Evolutionary conservation across 2,113 vertebrate genomes (phyloP), one percentile per base, ranked within the genome.

Genomic region (Rhinichthys klamathensis): DNA sequence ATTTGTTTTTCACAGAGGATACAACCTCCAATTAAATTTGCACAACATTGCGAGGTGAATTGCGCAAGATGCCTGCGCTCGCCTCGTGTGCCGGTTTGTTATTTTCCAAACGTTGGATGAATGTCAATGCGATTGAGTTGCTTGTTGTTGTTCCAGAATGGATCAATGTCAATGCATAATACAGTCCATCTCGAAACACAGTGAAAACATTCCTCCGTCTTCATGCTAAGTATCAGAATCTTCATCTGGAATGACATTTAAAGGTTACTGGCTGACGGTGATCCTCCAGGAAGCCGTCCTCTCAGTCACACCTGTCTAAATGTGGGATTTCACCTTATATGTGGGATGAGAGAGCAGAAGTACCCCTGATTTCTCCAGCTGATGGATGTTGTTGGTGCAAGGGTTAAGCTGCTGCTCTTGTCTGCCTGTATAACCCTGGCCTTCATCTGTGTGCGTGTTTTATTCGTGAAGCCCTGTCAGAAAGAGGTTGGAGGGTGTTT

Each of bases 331-430:
- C 65, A 72, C 74, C 84, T 76, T 38, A 10, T 56, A 9, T 74
- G 75, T n/a, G 30, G 73, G 44, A 83, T 73, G 80, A 74, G 30
- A 73, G 74, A 58, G 65, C 60, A 65, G 69, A 82, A 81, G 23
- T 70, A 23, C 56, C 27, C 67, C 51, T 63, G 78, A 30, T 84
- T 85, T 76, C 80, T 70, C 54, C 65, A 27, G 41, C 85, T 86
- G 88, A 91, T 80, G 85, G 81, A 89, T 86, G 85, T 76, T 25
- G 46, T 58, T 25, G 23, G 81, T 86, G 69, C 77, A 87, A 54
- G 86, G 80, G 87, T 88, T 89, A 90, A 89, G 77, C 83, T 89
- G 86, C 44, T 83, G 85, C 82, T 79, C 84, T 85, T 60, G 69
- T 80, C 87, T 81, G 74, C 61, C 73, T 75, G 75, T 27, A 41